Evolutionary conservation across 2,888 invertebrate genomes (phyloP).

Genomic region (Gymnoscelis rufifasciata): DNA sequence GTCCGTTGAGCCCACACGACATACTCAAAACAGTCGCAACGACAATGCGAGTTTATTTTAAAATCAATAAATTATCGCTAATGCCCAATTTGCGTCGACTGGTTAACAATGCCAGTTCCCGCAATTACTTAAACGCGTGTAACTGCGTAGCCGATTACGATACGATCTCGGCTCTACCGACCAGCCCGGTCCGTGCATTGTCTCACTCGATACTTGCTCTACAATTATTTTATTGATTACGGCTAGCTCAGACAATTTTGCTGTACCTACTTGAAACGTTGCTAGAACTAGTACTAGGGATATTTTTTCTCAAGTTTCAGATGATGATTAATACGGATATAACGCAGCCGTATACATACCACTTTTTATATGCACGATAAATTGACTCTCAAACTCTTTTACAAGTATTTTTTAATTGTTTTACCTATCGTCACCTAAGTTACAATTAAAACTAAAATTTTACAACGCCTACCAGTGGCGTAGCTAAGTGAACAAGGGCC

Average conservation of each 20-base stretch:
- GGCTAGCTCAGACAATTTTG: constrained; percentile 63
- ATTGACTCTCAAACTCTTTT: no score
- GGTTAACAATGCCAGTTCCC: constrained; percentile 76
- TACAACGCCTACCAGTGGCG: no score
- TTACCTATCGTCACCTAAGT: no score
- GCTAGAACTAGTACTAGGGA: no score
- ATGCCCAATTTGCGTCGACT: constrained; percentile 77
- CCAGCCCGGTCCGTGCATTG: constrained; percentile 61
- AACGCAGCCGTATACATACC: no score
- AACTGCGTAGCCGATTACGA: constrained; percentile 63
- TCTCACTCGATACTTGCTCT: constrained; percentile 68
- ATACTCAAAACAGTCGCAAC: constrained; percentile 69
- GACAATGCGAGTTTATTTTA: constrained; percentile 72
- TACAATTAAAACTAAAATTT: no score
- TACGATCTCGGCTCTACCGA: constrained; percentile 62
- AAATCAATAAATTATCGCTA: constrained; percentile 77
- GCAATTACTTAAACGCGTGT: constrained; percentile 79
- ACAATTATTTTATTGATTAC: constrained; percentile 75
- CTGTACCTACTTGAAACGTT: no score
- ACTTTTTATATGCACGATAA: no score
- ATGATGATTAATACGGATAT: no score
- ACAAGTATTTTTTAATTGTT: no score
- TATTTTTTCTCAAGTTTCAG: no score
- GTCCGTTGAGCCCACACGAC: constrained; percentile 59
- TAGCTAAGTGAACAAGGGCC: no score